phyloP scores from a whole-genome alignment of 2,113 vertebrate species.

The Psettodes erumei region DNA sequence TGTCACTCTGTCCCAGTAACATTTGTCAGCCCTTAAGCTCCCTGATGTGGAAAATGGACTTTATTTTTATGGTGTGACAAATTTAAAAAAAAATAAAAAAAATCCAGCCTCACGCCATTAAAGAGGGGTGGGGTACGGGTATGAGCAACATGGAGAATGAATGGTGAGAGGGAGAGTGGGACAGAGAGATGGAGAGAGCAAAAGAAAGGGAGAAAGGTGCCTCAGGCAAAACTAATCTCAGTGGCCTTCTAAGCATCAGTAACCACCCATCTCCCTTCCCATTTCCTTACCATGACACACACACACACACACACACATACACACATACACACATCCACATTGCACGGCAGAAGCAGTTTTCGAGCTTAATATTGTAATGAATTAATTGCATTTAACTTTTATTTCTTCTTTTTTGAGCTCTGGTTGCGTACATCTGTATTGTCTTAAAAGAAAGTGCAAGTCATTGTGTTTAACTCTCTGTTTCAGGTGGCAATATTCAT shows the following conservation, averaged over 20 bases:
- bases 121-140: slow-evolving; percentile 43
- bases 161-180: not conserved
- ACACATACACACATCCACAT: not conserved
- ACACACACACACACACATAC: not conserved
- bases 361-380: not conserved
- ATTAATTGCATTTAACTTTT: not conserved
- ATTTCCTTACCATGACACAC: slow-evolving; percentile 6
- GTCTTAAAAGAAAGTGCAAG: not conserved
- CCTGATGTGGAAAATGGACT: slow-evolving; percentile 79
- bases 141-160: slow-evolving; percentile 5
- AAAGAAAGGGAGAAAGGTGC: not conserved
- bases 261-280: slow-evolving; percentile 10
- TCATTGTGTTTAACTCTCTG: not conserved
- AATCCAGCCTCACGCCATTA: slow-evolving; percentile 69
- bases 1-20: slow-evolving; percentile 65
- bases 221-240: slow-evolving; percentile 38
- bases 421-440: not conserved
- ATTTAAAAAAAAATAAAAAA: slow-evolving; percentile 64
- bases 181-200: not conserved
- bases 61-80: slow-evolving; percentile 78
- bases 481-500: not conserved
- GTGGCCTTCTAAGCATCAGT: slow-evolving; percentile 39
- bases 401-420: not conserved
- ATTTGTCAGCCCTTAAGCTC: slow-evolving; percentile 73
- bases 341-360: not conserved